Base-by-base conservation (phyloP, 2,797 vertebrate species). In the Melanotaenia pygmaea region DNA sequence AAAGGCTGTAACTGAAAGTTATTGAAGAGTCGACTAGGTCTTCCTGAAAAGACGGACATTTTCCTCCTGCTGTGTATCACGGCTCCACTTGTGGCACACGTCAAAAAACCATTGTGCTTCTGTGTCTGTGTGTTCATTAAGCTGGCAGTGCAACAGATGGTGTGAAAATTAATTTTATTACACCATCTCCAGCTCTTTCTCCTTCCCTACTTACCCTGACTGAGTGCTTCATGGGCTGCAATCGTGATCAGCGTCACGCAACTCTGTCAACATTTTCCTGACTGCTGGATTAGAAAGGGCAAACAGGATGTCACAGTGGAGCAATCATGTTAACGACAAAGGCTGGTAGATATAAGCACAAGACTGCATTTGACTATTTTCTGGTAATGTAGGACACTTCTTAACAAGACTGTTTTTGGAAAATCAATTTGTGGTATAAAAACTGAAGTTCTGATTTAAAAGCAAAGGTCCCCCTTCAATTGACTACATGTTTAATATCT, bases 291-390 rank as follows among this genome's bases (percentile, higher is more conserved):
- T 80, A 67, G 58, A 61, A 59, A 73, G 56, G 32, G 63, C 59
- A 79, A 84, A 85, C 82, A 81, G 76, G 82, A 87, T 80, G 70
- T 82, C 30, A 3, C 51, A 69, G 45, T 79, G 47, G 28, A 32
- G 72, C 58, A 75, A 68, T 79, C 61, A 45, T 51, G 54, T 45
- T 28, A 56, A 50, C 28, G 28, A 59, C 50, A 75, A 32, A 68
- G 30, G 22, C n/a, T 57, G 58, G 59, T 82, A 68, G 43, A 74
- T 70, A 64, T 77, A 57, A 64, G 71, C 61, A 64, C 57, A 54
- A 18, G 22, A 18, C 34, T 37, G 22, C 5, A 47, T 76, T 64
- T 56, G 13, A 60, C 47, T 51, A 13, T 37, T 67, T 62, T 40
- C 51, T 79, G 57, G 26, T 38, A n/a, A 22, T 32, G 43, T 62